These are phyloP conservation scores for Lanistes nyassanus DNA, from an alignment of 1,140 invertebrate genomes.

Conservation along the genomic window DNA sequence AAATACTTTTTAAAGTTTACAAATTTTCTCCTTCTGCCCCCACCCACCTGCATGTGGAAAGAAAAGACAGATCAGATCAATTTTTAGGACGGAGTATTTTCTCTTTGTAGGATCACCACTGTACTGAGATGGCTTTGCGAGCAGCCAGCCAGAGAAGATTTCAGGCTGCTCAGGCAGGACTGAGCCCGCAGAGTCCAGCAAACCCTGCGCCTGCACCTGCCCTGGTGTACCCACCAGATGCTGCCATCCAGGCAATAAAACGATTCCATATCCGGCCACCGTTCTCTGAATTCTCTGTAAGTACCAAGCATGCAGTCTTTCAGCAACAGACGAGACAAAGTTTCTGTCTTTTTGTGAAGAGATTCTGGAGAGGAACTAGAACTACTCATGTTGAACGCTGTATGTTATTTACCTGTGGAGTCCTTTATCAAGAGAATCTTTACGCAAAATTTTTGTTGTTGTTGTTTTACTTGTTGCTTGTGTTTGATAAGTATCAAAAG, in stretches of 20 bases:
- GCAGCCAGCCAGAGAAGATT: conserved; percentile 47
- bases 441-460: not conserved
- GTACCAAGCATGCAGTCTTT: conserved; percentile 20
- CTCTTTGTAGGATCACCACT: conserved; percentile 62
- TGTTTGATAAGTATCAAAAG: not conserved
- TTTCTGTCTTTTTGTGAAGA: no score
- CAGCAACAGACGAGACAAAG: no score
- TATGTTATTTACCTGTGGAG: not conserved
- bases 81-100: not conserved
- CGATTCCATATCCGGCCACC: conserved; percentile 58
- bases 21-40: no score
- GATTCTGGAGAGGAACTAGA: no score
- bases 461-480: not conserved
- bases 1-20: no score
- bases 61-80: not conserved
- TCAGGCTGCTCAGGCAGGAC: conserved; percentile 37
- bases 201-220: conserved; percentile 36
- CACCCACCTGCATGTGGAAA: no score
- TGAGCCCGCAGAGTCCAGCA: conserved; percentile 27
- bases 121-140: conserved; percentile 56
- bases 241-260: conserved; percentile 64
- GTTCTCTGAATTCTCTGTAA: conserved; percentile 58
- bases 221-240: conserved; percentile 61
- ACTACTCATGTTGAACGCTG: not conserved
- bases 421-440: not conserved